Evolutionary conservation across 2,797 vertebrate species (phyloP), one percentile per base, ranked within the genome.

Genomic region (Myotis daubentonii): DNA sequence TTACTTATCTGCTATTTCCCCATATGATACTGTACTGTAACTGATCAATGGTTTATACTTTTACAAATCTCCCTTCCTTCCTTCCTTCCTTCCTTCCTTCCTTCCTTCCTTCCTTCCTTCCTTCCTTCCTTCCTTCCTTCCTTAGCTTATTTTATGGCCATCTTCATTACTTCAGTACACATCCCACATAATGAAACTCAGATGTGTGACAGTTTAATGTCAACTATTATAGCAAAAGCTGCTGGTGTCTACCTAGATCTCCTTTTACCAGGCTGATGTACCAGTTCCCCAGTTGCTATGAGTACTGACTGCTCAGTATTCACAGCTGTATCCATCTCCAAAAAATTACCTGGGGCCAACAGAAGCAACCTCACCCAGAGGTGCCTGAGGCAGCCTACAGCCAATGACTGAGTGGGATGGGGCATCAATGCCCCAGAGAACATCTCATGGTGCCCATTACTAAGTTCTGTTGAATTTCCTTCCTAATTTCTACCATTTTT

Each of bases 1-100:
- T 92, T 72, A 90, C 47, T 80, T 96, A 93, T 44, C 36, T 93
- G 25, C 33, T 74, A 74, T 81, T 93, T 89, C 53, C 36, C 41
- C 53, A 25, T 36, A 55, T 85, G 70, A 72, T 19, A 60, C 28
- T 83, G 74, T 33, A 36, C 41, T 82, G 51, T 44, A 70, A 60
- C 25, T 65, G 44, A 65, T 76, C 57, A 51, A 68, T 68, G n/a
- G 33, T 65, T 83, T 94, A 89, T 87, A 71, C 25, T 41, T 97
- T 68, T 51, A 91, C 49, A 4, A 87, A 41, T 1, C 44, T 75
- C 65, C 23, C 11, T 66, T 36, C 62, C 74, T 8, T 4, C 2
- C 20, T 20, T 20, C 8, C 19, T 55, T 22, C 22, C 8, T 9
- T 55, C 8, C 8, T 51, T 22, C 20, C 53, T 55, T 22, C 8